Evolutionary conservation across 1,140 invertebrate species (phyloP).

Genomic region (Brachystomella parvula): DNA sequence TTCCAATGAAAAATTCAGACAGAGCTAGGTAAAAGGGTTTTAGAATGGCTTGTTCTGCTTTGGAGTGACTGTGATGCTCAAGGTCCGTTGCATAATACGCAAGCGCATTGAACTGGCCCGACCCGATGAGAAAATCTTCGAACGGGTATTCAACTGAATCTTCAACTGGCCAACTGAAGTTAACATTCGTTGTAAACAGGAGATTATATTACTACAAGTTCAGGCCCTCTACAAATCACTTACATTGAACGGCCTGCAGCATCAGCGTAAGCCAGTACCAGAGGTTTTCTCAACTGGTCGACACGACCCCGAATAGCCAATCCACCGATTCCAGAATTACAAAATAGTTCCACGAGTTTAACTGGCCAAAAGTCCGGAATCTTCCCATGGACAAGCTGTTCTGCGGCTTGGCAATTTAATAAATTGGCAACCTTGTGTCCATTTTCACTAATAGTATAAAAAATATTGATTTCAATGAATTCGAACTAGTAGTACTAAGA

Average conservation of each 20-base stretch:
- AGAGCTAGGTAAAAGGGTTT: slow-evolving; percentile 33
- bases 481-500: background rate
- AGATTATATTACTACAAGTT: background rate
- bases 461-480: background rate
- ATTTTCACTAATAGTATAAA: slow-evolving; percentile 21
- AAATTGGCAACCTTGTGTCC: slow-evolving; percentile 32
- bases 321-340: slow-evolving; percentile 22
- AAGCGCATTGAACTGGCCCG: slow-evolving; percentile 30
- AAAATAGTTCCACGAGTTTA: slow-evolving; percentile 32
- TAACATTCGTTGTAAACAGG: background rate
- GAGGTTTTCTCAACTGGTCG: slow-evolving; percentile 10
- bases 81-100: slow-evolving; percentile 25
- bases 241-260: slow-evolving; percentile 30
- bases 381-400: slow-evolving; percentile 29
- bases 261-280: slow-evolving; percentile 27
- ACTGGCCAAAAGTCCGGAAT: slow-evolving; percentile 26
- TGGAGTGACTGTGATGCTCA: slow-evolving; percentile 11
- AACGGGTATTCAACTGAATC: slow-evolving; percentile 24
- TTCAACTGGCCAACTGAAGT: slow-evolving; percentile 30
- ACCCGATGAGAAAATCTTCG: slow-evolving; percentile 35
- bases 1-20: slow-evolving; percentile 19
- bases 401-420: slow-evolving; percentile 22
- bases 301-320: slow-evolving; percentile 25
- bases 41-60: slow-evolving; percentile 13
- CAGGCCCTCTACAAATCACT: background rate